phyloP scores from a whole-genome alignment of 2,797 vertebrate species.

The Scolopax rusticola region DNA sequence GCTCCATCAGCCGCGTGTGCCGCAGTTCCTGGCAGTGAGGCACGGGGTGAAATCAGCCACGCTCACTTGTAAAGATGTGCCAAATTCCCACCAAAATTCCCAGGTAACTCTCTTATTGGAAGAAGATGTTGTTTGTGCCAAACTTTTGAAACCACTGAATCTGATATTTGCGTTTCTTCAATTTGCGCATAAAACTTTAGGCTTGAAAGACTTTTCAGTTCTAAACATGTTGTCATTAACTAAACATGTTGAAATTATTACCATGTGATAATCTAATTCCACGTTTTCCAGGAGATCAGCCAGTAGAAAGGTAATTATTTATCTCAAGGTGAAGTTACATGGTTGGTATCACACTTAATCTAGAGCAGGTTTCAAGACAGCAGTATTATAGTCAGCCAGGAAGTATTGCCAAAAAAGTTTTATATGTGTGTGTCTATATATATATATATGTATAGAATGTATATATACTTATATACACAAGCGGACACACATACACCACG shows the following conservation, averaged over 20 bases:
- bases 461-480: too few species aligned
- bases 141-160: not conserved
- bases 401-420: not conserved
- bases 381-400: not conserved
- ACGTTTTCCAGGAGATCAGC: not conserved
- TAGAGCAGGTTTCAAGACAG: not conserved
- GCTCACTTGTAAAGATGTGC: not conserved
- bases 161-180: not conserved
- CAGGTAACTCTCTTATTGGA: not conserved
- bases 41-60: not conserved
- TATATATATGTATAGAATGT: too few species aligned
- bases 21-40: not conserved
- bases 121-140: not conserved
- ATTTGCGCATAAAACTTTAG: not conserved
- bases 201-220: not conserved
- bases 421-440: accelerated
- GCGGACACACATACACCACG: not conserved
- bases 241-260: not conserved
- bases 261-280: not conserved
- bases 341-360: not conserved
- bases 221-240: not conserved
- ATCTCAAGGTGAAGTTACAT: not conserved
- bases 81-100: not conserved
- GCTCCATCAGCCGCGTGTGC: not conserved
- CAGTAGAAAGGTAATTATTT: not conserved